Conservation (phyloP, 2,888 invertebrate genomes). For the Perithous albicinctus region DNA sequence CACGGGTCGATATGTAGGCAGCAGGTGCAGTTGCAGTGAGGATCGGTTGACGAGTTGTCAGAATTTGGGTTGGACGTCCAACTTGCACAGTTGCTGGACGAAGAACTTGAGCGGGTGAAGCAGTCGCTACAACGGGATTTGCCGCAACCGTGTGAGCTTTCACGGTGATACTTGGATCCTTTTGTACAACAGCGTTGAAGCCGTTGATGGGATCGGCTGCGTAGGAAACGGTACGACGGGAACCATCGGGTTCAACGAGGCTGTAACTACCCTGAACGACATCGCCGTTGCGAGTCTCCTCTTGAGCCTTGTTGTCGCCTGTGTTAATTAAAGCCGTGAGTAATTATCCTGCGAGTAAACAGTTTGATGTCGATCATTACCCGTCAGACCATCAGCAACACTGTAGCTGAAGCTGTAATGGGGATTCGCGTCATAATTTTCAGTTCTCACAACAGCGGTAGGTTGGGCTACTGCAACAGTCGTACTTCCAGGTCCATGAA, state of each 20-base stretch:
- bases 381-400: conserved; percentile 80
- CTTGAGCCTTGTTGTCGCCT: conserved; percentile 83
- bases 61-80: conserved; percentile 60
- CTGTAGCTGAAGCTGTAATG: conserved; percentile 82
- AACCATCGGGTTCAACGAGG: conserved; percentile 81
- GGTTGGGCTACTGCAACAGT: conserved; percentile 77
- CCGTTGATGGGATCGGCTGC: conserved; percentile 81
- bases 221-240: conserved; percentile 79
- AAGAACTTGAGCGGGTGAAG: conserved; percentile 57
- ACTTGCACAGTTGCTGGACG: conserved; percentile 59
- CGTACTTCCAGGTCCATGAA: conserved; percentile 73
- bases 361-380: conserved; percentile 68
- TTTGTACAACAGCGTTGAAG: conserved; percentile 81
- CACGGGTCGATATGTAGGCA: conserved; percentile 51
- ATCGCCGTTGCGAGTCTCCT: conserved; percentile 80
- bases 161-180: conserved; percentile 76
- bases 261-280: conserved; percentile 82
- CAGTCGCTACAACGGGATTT: conserved; percentile 50
- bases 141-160: conserved; percentile 65
- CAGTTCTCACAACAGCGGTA: conserved; percentile 71
- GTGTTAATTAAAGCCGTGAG: neutral
- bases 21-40: conserved; percentile 59
- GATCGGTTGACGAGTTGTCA: conserved; percentile 71
- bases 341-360: neutral
- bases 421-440: conserved; percentile 79